phyloP scores from a whole-genome alignment of 30 jellyfish, hydroid and myxozoan species.

The Aurelia aurita complex sp. Pacific region DNA sequence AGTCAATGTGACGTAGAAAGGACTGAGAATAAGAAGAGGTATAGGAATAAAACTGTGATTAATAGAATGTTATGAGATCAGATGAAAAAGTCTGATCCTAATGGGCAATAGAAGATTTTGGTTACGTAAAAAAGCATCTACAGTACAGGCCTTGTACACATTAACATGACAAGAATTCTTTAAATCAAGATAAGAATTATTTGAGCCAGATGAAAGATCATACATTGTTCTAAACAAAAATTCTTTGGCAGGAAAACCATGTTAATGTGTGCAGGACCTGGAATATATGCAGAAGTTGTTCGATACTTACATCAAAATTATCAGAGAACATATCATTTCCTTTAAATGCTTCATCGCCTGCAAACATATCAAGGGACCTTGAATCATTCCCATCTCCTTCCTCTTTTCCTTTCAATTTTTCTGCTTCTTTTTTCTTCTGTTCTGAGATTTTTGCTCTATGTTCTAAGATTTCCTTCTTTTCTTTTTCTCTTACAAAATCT shows the following conservation, averaged over 20 bases:
- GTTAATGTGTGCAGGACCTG: too few relatives aligned
- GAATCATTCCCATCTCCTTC: conserved; percentile 18
- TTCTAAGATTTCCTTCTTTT: conserved; percentile 21
- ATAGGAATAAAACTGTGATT: too few relatives aligned
- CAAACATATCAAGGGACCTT: conserved; percentile 87
- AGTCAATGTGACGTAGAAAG: too few relatives aligned
- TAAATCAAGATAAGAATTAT: not conserved
- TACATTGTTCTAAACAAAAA: too few relatives aligned
- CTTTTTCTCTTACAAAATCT: conserved; percentile 18
- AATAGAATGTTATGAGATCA: too few relatives aligned
- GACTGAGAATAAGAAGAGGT: too few relatives aligned
- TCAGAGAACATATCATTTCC: conserved; percentile 95
- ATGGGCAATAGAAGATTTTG: too few relatives aligned
- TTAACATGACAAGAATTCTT: too few relatives aligned
- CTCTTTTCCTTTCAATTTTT: conserved; percentile 33
- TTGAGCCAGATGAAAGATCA: too few relatives aligned
- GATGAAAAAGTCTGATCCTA: too few relatives aligned
- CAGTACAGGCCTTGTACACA: not conserved
- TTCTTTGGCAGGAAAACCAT: too few relatives aligned
- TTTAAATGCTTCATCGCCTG: conserved; percentile 82
- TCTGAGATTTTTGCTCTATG: conserved; percentile 52
- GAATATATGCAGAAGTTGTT: too few relatives aligned
- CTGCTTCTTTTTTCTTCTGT: conserved; percentile 13
- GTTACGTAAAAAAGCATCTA: not conserved
- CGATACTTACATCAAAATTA: conserved; percentile 77